These are phyloP conservation scores for Dipus sagitta DNA, from an alignment of 2,797 vertebrate species.

Conservation along the genomic window DNA sequence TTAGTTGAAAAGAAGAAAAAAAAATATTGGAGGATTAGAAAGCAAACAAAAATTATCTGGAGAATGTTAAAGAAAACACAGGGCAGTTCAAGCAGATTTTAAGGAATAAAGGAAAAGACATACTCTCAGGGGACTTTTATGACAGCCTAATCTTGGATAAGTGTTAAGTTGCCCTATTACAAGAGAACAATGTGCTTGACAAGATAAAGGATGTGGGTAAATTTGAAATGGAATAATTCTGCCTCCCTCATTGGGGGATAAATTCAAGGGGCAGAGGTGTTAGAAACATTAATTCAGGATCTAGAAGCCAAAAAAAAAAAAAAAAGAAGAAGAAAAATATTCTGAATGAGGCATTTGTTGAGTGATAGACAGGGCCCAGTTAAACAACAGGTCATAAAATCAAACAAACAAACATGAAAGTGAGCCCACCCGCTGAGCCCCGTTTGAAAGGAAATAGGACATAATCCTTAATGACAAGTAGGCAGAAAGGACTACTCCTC, in stretches of 20 bases:
- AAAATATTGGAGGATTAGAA: not conserved
- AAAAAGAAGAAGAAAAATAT: not conserved
- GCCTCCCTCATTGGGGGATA: not conserved
- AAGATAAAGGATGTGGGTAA: not conserved
- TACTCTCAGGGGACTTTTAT: not conserved
- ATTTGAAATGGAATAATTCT: not conserved
- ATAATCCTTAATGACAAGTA: not conserved
- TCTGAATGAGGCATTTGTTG: not conserved
- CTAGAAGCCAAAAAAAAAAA: not conserved
- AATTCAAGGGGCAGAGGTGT: not conserved
- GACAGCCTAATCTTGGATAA: too few relatives aligned
- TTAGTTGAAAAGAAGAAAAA: not conserved
- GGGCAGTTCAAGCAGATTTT: not conserved
- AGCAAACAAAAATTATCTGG: not conserved
- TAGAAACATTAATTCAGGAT: not conserved
- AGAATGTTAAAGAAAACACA: not conserved
- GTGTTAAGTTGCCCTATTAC: not conserved
- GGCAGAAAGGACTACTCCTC: not conserved
- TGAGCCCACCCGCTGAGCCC: not conserved
- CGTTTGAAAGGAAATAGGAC: not conserved
- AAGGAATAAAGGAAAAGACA: not conserved
- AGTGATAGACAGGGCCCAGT: not conserved
- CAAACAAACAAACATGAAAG: not conserved
- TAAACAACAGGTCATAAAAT: not conserved
- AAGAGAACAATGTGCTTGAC: not conserved